Percentiles rank a stretch among this genome's conserved stretches.
These are phyloP conservation scores for Cecropterus lyciades DNA, from an alignment of 1,140 invertebrate species.

Conservation along the genomic window DNA sequence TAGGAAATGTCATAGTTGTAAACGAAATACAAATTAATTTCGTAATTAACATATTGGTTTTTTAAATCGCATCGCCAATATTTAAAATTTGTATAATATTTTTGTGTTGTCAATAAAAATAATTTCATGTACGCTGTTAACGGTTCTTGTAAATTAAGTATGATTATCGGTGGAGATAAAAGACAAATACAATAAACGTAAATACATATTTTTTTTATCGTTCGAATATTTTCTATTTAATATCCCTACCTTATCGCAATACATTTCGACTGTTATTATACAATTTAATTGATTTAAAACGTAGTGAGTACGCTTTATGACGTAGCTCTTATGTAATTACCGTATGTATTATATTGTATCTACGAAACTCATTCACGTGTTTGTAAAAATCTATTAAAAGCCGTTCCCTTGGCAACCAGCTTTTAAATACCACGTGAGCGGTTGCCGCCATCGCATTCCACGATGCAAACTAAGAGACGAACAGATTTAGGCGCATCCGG, in stretches of 20 bases:
- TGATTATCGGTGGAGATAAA: no score
- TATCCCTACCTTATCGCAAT: no score
- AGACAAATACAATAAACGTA: no score
- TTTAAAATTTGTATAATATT: background rate
- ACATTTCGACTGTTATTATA: background rate
- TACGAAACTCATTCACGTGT: constrained; percentile 17
- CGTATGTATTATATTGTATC: background rate
- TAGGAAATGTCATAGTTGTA: no score
- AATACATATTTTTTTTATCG: no score
- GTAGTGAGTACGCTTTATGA: background rate
- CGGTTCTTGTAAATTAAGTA: no score
- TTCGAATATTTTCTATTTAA: no score
- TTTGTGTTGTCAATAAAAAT: no score
- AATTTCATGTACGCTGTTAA: no score
- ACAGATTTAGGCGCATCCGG: background rate
- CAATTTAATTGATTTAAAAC: background rate
- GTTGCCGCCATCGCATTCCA: constrained; percentile 14
- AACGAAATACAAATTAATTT: no score
- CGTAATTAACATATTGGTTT: no score
- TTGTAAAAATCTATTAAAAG: constrained; percentile 31
- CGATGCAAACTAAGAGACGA: background rate
- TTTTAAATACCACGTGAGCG: constrained; percentile 20
- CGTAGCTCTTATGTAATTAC: constrained; percentile 23
- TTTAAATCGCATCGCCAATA: background rate
- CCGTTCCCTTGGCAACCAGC: constrained; percentile 38